Conservation (phyloP, 2,888 invertebrate species). For the Drosophila birchii region DNA sequence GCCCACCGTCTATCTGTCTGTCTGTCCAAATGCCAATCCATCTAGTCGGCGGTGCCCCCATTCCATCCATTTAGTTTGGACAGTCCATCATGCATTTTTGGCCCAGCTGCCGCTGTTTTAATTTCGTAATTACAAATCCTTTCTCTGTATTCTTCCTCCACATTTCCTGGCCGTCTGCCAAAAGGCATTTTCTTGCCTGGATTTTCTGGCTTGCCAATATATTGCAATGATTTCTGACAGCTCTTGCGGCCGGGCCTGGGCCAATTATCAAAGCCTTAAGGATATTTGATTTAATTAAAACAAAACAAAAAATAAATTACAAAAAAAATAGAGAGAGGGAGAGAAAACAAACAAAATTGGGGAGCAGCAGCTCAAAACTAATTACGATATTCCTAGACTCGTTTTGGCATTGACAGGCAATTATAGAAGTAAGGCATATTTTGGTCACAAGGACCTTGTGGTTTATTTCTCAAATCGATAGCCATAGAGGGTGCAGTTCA, state of each 20-base stretch:
- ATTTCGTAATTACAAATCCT: constrained; percentile 76
- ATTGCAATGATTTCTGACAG: constrained; percentile 72
- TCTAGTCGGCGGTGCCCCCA: constrained; percentile 45
- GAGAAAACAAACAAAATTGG: constrained; percentile 2
- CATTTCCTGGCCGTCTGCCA: constrained; percentile 61
- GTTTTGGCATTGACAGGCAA: constrained; percentile 43
- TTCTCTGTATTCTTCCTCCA: constrained; percentile 39
- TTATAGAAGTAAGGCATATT: constrained; percentile 32
- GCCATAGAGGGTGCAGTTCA: not conserved
- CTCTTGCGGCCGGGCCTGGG: constrained; percentile 46
- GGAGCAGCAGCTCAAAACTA: constrained; percentile 37
- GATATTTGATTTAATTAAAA: constrained; percentile 60
- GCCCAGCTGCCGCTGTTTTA: constrained; percentile 72
- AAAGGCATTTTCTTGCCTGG: constrained; percentile 23
- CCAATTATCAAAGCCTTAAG: constrained; percentile 58
- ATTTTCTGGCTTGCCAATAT: constrained; percentile 57
- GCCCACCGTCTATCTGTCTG: constrained; percentile 10
- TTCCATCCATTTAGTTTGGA: constrained; percentile 70
- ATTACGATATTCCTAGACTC: constrained; percentile 39
- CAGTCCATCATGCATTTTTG: constrained; percentile 71
- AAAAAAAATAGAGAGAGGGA: not conserved
- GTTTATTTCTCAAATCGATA: constrained; percentile 21
- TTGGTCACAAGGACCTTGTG: constrained; percentile 19
- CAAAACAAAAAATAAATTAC: constrained; percentile 4
- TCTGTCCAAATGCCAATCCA: constrained; percentile 56